Conservation (phyloP, 37 sponge, comb jelly and placozoan genomes). For the Theonella swinhoei region DNA sequence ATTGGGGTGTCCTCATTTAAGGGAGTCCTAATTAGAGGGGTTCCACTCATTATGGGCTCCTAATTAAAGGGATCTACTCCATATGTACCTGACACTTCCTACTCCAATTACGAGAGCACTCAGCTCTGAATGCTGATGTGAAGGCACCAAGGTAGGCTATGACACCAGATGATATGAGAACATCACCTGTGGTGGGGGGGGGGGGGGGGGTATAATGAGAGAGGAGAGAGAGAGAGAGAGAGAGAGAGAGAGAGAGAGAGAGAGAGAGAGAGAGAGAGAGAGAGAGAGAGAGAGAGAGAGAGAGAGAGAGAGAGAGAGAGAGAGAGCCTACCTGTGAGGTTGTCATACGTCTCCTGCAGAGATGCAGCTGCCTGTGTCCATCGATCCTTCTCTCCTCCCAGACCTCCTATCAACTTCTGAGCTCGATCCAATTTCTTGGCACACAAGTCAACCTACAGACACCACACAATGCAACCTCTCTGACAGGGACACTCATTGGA, state of each 20-base stretch:
- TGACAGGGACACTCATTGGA: too few species aligned
- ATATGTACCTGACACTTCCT: constrained; percentile 73
- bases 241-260: constrained; percentile 6
- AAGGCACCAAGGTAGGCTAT: constrained; percentile 98
- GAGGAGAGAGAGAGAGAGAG: constrained; percentile 7
- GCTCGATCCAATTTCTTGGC: constrained; percentile 98
- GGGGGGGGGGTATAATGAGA: too few species aligned
- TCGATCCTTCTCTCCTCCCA: constrained; percentile 97
- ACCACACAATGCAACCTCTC: too few species aligned
- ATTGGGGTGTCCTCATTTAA: too few species aligned
- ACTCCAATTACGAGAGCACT: constrained; percentile 80
- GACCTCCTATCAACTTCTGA: constrained; percentile 97
- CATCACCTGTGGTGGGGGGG: too few species aligned
- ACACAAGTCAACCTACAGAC: constrained; percentile 80
- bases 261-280: not conserved
- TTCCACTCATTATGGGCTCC: too few species aligned
- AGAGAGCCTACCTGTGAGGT: constrained; percentile 68
- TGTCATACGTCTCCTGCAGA: constrained; percentile 92
- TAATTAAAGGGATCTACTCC: not conserved
- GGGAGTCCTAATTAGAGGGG: too few species aligned
- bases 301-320: constrained; percentile 53
- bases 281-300: constrained; percentile 48
- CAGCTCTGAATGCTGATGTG: constrained; percentile 82
- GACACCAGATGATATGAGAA: constrained; percentile 93
- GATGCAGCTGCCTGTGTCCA: constrained; percentile 89